Conservation (phyloP, 37 sponge, comb jelly and placozoan genomes). For the Cladorhizidae sp. region DNA sequence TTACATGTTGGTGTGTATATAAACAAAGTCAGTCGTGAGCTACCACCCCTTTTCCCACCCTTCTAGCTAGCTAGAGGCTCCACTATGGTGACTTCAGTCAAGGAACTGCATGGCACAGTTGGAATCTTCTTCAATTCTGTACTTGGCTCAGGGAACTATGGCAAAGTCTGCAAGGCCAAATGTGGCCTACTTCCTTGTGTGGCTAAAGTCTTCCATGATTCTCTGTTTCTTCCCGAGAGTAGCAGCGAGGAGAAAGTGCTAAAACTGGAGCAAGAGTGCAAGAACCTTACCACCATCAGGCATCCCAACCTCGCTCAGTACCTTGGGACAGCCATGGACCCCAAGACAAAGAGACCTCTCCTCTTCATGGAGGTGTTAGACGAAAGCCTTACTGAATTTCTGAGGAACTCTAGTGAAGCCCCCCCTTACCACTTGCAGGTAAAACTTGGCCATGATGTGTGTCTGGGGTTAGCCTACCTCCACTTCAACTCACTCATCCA, state of each 20-base stretch:
- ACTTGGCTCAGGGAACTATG: not conserved
- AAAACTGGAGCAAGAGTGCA: not conserved
- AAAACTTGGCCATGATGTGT: not conserved
- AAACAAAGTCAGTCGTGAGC: too few species aligned
- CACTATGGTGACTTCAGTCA: too few species aligned
- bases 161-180: conserved; percentile 6
- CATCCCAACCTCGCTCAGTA: conserved; percentile 2
- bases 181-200: conserved; percentile 8
- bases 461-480: not conserved
- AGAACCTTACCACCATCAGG: not conserved
- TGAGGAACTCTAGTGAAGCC: not conserved
- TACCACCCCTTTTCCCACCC: too few species aligned
- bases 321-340: not conserved
- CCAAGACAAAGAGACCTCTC: not conserved
- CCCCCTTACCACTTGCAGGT: not conserved
- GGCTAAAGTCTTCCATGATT: not conserved
- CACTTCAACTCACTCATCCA: conserved; percentile 1
- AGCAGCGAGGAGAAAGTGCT: not conserved
- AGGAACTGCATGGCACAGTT: conserved; percentile 12
- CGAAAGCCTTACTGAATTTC: not conserved
- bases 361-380: conserved; percentile 1
- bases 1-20: too few species aligned
- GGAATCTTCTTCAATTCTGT: not conserved
- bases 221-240: not conserved
- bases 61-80: too few species aligned